Evolutionary conservation across 1,140 invertebrate genomes (phyloP), one percentile per base, ranked within the genome.

Genomic region (Eciton burchellii): DNA sequence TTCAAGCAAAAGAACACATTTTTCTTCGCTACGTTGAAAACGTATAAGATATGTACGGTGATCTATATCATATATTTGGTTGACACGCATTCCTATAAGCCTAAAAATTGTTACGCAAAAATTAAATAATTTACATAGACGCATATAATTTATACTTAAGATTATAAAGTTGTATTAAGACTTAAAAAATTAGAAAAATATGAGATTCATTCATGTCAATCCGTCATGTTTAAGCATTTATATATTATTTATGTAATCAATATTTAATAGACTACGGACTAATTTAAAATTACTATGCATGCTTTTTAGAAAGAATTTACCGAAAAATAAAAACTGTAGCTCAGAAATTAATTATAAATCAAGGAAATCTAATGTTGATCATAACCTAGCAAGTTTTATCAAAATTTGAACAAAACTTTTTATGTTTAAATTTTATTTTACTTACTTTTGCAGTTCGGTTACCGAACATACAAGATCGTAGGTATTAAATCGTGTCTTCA

Each of bases 1-100:
- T 95, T 99, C 99, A 3, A 99, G 92, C 3, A 99, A 92, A 62
- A 99, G 93, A 9, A 99, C 95, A 82, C 95, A 95, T 94, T 99
- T 99, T 89, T 98, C 95, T 90, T 97, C 97, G 11, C 95, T 96
- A 82, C 96, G 94, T 92, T 97, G 97, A 24, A 99, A 94, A 87
- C 97, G 96, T 83, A 99, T 97, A 9, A 99, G 95, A 94, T 99
- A 99, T 0, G 98, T 99, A 93, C 98, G 99, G 91, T 97, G 97
- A 93, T 99, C 99, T 77, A 99, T 96, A 93, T 99, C 99, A 94
- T 99, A 99, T 19, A 99, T 96, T 94, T 99, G 99, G 91, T 98
- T 97, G 0, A 99, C 98, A 90, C 99, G 94, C 96, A 99, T 97
- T 35, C 98, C 98, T 86, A 98, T 94, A 72, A 98, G 94, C 87